A percentile compares a stretch with the other conserved stretches of the same genome.
Conservation (phyloP, 1,140 invertebrate species). For the Eumaeus atala region DNA sequence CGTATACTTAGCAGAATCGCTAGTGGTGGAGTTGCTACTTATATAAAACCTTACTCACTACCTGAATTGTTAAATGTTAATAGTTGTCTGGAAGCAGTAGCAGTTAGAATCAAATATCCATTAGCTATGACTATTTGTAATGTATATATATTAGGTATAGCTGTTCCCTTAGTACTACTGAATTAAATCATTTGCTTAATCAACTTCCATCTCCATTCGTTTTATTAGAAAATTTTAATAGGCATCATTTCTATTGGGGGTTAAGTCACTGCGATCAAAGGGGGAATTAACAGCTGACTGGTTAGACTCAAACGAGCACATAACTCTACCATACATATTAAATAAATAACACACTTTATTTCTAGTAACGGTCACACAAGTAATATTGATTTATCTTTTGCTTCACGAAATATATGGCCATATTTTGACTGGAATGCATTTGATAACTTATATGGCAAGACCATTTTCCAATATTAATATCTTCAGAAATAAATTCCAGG, state of each 20-base stretch:
- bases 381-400: conserved; percentile 12
- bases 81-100: background rate
- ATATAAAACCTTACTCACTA: background rate
- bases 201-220: background rate
- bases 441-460: conserved; percentile 4
- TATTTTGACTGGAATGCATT: conserved; percentile 15
- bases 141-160: background rate
- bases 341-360: conserved; percentile 5
- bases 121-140: conserved; percentile 6
- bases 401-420: conserved; percentile 8
- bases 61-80: too few relatives aligned
- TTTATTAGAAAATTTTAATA: background rate
- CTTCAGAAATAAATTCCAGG: background rate
- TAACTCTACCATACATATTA: background rate
- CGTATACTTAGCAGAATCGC: background rate
- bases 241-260: background rate
- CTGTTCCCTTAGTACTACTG: background rate
- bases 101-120: conserved; percentile 7
- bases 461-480: conserved; percentile 6
- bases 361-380: conserved; percentile 8
- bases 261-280: conserved; percentile 3
- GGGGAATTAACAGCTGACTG: conserved; percentile 8
- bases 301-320: background rate
- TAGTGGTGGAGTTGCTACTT: conserved; percentile 6
- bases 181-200: background rate